These are phyloP conservation scores for Epirrita christyi DNA, from an alignment of 2,888 invertebrate genomes.

Conservation along the genomic window DNA sequence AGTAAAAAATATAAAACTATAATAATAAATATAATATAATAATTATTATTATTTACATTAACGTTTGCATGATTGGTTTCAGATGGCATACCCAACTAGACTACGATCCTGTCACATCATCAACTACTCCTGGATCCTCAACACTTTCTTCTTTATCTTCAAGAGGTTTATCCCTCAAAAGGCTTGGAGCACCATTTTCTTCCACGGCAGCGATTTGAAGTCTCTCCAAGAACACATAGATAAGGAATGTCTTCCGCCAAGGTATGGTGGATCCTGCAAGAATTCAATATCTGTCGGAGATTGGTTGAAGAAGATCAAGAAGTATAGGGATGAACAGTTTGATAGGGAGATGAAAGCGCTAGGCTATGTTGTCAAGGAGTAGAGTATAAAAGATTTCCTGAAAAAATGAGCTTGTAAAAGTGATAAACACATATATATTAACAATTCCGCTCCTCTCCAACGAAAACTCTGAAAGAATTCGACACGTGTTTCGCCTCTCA, in stretches of 20 bases:
- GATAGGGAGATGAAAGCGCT: constrained; percentile 86
- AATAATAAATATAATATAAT: too few relatives aligned
- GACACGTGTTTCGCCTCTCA: too few relatives aligned
- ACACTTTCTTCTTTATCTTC: constrained; percentile 90
- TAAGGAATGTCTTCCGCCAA: constrained; percentile 58
- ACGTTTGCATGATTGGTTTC: constrained; percentile 37
- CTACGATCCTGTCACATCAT: constrained; percentile 89
- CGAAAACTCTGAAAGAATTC: too few relatives aligned
- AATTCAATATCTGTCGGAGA: constrained; percentile 82
- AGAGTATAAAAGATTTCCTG: constrained; percentile 8
- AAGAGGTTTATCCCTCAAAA: constrained; percentile 88
- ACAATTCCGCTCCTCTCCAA: too few relatives aligned
- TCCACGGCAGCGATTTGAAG: constrained; percentile 70
- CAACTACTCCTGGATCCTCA: constrained; percentile 92
- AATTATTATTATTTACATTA: too few relatives aligned
- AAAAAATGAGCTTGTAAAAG: too few relatives aligned
- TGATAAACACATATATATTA: too few relatives aligned
- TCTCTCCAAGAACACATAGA: constrained; percentile 68
- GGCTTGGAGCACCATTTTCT: constrained; percentile 81
- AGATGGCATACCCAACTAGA: constrained; percentile 88
- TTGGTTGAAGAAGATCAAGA: constrained; percentile 83
- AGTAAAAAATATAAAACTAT: too few relatives aligned
- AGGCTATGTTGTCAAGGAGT: constrained; percentile 86
- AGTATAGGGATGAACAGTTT: constrained; percentile 75
- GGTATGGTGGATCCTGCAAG: constrained; percentile 81